Conservation (phyloP, 2,113 vertebrate genomes). For the Pholis gunnellus region DNA sequence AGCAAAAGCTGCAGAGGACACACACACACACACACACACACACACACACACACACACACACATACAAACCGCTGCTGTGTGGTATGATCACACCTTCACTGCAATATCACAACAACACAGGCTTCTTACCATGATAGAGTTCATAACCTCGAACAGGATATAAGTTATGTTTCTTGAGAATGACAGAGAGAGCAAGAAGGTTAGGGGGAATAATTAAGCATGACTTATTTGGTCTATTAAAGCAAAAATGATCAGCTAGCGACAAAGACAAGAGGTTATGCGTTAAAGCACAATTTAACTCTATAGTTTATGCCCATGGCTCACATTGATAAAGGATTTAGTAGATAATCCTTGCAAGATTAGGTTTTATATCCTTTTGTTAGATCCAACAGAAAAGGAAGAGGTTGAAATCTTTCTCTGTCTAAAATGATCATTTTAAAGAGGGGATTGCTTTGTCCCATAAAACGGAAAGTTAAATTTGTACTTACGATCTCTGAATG, state of each 20-base stretch:
- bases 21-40: conserved; percentile 23
- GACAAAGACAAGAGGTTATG: conserved; percentile 47
- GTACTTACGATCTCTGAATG: conserved; percentile 76
- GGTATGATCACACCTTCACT: conserved; percentile 30
- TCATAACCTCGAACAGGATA: conserved; percentile 35
- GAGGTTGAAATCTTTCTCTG: conserved; percentile 25
- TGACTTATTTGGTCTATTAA: conserved; percentile 49
- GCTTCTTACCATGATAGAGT: conserved; percentile 24
- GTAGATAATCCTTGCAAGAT: conserved; percentile 49
- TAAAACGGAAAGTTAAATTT: background rate
- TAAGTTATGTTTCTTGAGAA: conserved; percentile 30
- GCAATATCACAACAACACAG: conserved; percentile 46
- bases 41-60: conserved; percentile 27
- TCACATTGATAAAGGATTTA: conserved; percentile 52
- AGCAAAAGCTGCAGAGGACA: conserved; percentile 69
- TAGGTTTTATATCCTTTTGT: conserved; percentile 45
- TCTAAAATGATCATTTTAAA: background rate
- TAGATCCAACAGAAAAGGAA: conserved; percentile 29
- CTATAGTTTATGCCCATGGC: conserved; percentile 37
- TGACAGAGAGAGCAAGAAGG: conserved; percentile 23
- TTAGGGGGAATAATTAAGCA: conserved; percentile 42
- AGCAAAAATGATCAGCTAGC: conserved; percentile 40
- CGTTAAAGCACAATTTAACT: conserved; percentile 40
- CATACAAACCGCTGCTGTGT: background rate
- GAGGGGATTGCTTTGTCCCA: background rate